phyloP scores from a whole-genome alignment of 1,140 invertebrate genomes.

The Popillia japonica region DNA sequence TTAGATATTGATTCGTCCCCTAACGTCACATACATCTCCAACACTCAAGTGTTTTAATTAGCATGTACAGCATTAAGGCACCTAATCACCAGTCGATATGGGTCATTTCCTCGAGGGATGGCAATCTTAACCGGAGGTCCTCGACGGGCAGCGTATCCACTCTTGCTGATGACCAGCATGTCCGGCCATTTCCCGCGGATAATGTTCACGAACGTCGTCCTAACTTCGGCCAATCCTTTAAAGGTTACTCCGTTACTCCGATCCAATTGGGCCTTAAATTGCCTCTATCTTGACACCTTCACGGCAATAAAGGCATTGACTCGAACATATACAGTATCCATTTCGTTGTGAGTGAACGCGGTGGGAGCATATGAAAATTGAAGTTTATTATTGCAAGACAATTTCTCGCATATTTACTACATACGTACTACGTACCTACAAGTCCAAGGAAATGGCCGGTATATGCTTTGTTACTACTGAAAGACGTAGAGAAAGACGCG shows the following conservation, averaged over 20 bases:
- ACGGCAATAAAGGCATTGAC: conserved; percentile 46
- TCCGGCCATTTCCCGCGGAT: conserved; percentile 55
- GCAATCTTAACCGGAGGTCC: conserved; percentile 36
- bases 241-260: conserved; percentile 58
- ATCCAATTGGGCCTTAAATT: conserved; percentile 61
- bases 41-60: conserved; percentile 42
- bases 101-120: conserved; percentile 42
- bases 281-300: conserved; percentile 61
- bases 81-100: conserved; percentile 41
- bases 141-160: conserved; percentile 24
- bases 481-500: too few species aligned
- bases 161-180: conserved; percentile 49
- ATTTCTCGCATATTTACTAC: neutral
- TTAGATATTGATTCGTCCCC: conserved; percentile 33
- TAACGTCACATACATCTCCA: conserved; percentile 26
- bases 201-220: conserved; percentile 56
- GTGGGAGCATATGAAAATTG: conserved; percentile 4
- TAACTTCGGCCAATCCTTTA: conserved; percentile 59
- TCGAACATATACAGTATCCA: conserved; percentile 33
- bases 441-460: too few species aligned
- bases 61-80: conserved; percentile 43
- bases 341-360: neutral
- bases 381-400: conserved; percentile 22
- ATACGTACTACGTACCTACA: neutral
- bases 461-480: too few species aligned